Base-by-base conservation (phyloP, 2,797 vertebrate species). In the Eutrigla gurnardus region DNA sequence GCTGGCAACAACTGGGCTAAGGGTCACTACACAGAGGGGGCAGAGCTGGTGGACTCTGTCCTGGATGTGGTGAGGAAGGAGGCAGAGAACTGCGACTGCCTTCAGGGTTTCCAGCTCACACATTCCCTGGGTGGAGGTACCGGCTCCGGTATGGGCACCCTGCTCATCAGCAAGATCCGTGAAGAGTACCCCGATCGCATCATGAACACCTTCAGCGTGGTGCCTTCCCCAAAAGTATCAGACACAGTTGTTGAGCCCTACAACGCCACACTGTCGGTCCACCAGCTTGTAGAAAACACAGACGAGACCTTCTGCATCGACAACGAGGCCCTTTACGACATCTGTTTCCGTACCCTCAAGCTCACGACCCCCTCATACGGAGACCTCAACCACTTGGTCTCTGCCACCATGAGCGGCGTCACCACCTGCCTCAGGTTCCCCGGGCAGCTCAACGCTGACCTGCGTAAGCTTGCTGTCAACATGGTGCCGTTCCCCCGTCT, bases 1-100 rank as follows among this genome's bases (percentile, higher is more conserved):
- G 97, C 97, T 2, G 97, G 97, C 12, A 98, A 98, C 94, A 99
- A 98, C 93, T 97, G 97, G 97, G 97, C 96, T 18, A 98, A 98
- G 83, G 97, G 97, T 47, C 97, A 98, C 86, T 98, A 98, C 95
- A 99, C 97, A 0, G 97, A 99, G 59, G 97, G 97, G 0, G 97
- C 97, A 0, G 97, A 99, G 91, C 92, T 99, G 77, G 95, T 96
- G 2, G 95, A 96, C 89, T 95, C 95, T 0, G 95, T 96, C 33
- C 84, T 96, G 11, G 95, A 96, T 83, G 95, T 96, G 2, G 95
- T 96, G 60, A 92, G 95, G 77, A 96, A 96, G 70, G 95, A 96
- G 81, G 95, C 95, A 0, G 95, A 96, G 84, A 95, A 94, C 91
- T 96, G 95, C 0, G 95, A 96, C 79, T 96, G 95, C 78, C 92